phyloP scores from a whole-genome alignment of 2,113 vertebrate species.

The Charina bottae region DNA sequence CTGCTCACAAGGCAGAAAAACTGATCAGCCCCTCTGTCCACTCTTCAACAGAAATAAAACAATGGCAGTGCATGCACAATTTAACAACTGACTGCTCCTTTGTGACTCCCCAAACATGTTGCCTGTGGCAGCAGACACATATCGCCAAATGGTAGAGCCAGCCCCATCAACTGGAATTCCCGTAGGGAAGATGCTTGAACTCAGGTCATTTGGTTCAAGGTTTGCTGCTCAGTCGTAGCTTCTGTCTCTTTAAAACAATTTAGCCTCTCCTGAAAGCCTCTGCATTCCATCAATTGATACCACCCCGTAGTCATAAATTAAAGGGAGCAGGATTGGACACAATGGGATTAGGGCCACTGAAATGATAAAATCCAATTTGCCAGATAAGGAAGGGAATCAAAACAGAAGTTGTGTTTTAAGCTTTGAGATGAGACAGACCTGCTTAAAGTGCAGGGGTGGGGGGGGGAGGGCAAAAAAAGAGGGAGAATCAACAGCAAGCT shows the following conservation, averaged over 20 bases:
- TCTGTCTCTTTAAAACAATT: conserved; percentile 70
- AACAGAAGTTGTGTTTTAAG: conserved; percentile 53
- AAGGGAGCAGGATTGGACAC: conserved; percentile 65
- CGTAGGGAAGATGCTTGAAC: conserved; percentile 31
- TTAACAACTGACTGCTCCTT: neutral
- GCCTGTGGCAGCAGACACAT: neutral
- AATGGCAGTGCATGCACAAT: neutral
- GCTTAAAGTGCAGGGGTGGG: neutral
- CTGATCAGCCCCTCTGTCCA: neutral
- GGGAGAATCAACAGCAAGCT: neutral
- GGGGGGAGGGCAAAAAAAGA: neutral
- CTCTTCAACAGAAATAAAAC: neutral
- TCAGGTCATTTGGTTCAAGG: conserved; percentile 23
- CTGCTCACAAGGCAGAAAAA: neutral
- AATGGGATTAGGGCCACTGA: conserved; percentile 70
- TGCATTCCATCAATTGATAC: conserved; percentile 68
- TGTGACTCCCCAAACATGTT: neutral
- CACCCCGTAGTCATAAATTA: conserved; percentile 64
- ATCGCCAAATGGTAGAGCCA: neutral
- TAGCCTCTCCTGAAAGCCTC: conserved; percentile 68
- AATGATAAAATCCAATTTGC: conserved; percentile 63
- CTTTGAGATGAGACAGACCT: conserved; percentile 54
- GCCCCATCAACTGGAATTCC: neutral
- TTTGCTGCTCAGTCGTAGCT: conserved; percentile 30
- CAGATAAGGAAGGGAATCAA: conserved; percentile 61